Conservation (phyloP, 2,113 vertebrate genomes). For the Phocoena sinus region DNA sequence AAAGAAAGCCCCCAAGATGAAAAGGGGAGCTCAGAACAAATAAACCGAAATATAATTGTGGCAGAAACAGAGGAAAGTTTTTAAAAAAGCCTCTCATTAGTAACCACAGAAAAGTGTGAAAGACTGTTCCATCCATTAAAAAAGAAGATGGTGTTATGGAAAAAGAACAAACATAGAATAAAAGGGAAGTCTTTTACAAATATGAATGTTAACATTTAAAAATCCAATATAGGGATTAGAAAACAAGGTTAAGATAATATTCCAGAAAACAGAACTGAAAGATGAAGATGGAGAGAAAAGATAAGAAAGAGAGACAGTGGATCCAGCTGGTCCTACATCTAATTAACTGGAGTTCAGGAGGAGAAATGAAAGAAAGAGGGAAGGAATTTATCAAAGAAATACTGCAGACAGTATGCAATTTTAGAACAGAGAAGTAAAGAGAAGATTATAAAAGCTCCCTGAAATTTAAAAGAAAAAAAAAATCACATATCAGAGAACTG, state of each 20-base stretch:
- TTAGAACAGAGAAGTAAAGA: background rate
- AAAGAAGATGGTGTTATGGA: background rate
- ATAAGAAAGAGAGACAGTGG: background rate
- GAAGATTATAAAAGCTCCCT: background rate
- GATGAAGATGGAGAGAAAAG: background rate
- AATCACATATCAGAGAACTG: background rate
- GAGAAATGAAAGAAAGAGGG: background rate
- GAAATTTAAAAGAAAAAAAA: background rate
- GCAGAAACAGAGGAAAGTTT: background rate
- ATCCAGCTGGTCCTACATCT: background rate
- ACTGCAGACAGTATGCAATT: background rate
- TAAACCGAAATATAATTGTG: background rate
- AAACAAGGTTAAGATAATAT: background rate
- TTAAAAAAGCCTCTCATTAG: background rate
- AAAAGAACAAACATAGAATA: background rate
- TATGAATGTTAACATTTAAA: background rate
- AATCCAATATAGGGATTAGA: background rate
- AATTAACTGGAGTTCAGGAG: background rate
- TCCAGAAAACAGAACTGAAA: background rate
- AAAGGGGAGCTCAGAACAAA: background rate
- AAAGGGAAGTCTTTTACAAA: background rate
- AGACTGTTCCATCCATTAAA: background rate
- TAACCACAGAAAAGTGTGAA: background rate
- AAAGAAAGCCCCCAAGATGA: background rate
- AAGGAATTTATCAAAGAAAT: constrained; percentile 15